These are phyloP conservation scores for Rynchops niger DNA, from an alignment of 2,113 vertebrate genomes.

Conservation along the genomic window DNA sequence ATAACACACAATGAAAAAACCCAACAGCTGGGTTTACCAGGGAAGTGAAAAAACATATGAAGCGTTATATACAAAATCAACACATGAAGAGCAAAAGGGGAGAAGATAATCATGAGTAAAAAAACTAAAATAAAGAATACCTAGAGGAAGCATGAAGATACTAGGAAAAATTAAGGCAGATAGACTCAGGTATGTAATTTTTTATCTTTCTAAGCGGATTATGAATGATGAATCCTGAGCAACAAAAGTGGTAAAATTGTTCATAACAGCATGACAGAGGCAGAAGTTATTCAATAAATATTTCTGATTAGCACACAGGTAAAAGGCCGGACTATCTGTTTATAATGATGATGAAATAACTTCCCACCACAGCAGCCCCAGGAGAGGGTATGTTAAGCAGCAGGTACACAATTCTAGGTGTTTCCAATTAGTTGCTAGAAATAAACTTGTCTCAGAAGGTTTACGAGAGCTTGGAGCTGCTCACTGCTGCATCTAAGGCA, in stretches of 20 bases:
- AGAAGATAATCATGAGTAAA: background rate
- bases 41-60: background rate
- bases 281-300: background rate
- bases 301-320: background rate
- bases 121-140: background rate
- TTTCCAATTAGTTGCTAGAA: background rate
- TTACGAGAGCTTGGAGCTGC: background rate
- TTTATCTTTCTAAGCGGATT: background rate
- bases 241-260: background rate
- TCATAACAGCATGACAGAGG: background rate
- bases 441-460: background rate
- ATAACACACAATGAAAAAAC: background rate
- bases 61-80: background rate
- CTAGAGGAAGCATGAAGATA: background rate
- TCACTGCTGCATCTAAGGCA: background rate
- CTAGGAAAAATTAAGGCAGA: background rate
- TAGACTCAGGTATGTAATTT: background rate
- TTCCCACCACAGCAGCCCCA: background rate
- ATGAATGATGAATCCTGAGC: background rate
- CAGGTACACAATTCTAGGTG: background rate
- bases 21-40: background rate
- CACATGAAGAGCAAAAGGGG: background rate
- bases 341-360: background rate
- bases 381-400: background rate
- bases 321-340: background rate